Base-by-base conservation (phyloP, 2,797 vertebrate genomes). In the Macropus fuliginosus region DNA sequence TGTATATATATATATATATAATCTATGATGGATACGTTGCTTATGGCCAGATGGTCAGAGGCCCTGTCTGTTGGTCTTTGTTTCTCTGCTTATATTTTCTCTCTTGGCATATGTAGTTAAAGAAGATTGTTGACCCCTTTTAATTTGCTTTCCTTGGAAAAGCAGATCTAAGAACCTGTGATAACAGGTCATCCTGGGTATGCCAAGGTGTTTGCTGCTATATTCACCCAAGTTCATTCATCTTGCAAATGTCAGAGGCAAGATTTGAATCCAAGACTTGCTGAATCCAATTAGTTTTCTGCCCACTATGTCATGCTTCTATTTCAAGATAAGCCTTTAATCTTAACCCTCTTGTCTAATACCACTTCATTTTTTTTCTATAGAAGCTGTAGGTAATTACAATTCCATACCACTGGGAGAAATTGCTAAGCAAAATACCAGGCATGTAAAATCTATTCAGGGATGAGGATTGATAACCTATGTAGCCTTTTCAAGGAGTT, bases 401-500 rank as follows among this genome's bases (percentile, higher is more conserved):
- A 93, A 96, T 96, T 96, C 31, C 96, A 74, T 95, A 74, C 81
- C 59, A 94, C 74, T 5, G 46, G 89, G n/a, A 97, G 97, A 98
- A 98, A 90, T 57, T 90, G 95, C 97, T 97, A 97, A 98, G 91
- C 89, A 0, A 92, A 93, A 93, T 52, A 96, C 28, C 93, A 92
- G 94, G 93, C 90, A 13, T 95, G 31, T 95, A 96, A 97, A 95
- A 57, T 95, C 92, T 91, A 93, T 8, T 95, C 96, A 97, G 97
- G 96, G 55, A 95, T 1, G 34, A 97, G 91, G 57, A 96, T 93
- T 96, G 94, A 98, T 54, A 96, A 87, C 46, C 94, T 62, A 57
- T 96, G 93, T 28, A 56, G 97, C 96, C 98, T 98, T 98, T 96
- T 81, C 62, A 97, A 97, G 94, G 90, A 94, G 93, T 91, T 59